Evolutionary conservation across 2,797 vertebrate genomes (phyloP).

Genomic region (Sebastolobus alascanus): DNA sequence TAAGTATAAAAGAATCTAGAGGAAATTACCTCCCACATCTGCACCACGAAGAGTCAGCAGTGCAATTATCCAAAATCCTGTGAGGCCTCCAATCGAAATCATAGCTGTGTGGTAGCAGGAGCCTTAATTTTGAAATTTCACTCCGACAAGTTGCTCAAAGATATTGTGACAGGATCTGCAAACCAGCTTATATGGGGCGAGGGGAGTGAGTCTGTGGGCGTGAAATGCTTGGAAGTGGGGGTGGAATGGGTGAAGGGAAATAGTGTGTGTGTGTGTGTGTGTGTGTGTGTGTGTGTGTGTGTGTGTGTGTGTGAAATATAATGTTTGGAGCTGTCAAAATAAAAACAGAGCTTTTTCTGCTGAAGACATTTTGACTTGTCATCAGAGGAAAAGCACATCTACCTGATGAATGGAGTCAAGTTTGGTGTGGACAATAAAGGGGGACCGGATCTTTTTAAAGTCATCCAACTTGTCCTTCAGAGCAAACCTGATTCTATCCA

Average conservation of each 20-base stretch:
- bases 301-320: neutral
- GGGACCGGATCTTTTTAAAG: neutral
- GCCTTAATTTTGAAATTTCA: neutral
- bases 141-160: neutral
- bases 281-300: neutral
- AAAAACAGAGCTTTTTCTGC: slow-evolving; percentile 9
- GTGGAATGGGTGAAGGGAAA: neutral
- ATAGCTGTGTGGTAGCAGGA: slow-evolving; percentile 35
- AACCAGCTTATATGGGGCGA: slow-evolving; percentile 47
- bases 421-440: neutral
- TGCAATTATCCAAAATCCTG: slow-evolving; percentile 54
- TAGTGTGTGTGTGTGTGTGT: neutral
- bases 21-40: slow-evolving; percentile 68
- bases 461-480: neutral
- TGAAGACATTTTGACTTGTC: neutral
- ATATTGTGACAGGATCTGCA: neutral
- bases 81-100: slow-evolving; percentile 38
- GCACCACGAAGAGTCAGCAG: slow-evolving; percentile 50
- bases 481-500: neutral
- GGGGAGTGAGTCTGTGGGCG: slow-evolving; percentile 40
- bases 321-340: slow-evolving; percentile 21
- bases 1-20: neutral
- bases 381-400: neutral
- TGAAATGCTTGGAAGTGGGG: slow-evolving; percentile 32
- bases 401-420: neutral